A percentile compares a stretch with the other conserved stretches of the same genome.
phyloP scores from a whole-genome alignment of 2,113 vertebrate species.

The Cochlearius cochlearius region DNA sequence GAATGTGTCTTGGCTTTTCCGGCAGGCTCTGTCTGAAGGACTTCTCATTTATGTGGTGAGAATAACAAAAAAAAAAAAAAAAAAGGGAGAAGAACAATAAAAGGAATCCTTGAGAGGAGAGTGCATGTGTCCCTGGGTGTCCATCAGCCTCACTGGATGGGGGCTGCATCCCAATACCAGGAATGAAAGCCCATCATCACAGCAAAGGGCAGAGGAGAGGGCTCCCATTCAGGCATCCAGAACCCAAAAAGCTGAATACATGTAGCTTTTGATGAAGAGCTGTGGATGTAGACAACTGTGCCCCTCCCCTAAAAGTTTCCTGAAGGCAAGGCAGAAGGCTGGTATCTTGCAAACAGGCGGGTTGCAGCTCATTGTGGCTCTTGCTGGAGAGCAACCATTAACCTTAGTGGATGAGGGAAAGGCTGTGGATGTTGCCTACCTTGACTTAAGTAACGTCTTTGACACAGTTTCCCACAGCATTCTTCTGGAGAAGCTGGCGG shows the following conservation, averaged over 20 bases:
- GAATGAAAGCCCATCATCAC: background rate
- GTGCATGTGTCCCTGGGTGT: background rate
- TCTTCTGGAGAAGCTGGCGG: background rate
- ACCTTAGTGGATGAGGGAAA: background rate
- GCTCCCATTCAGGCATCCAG: background rate
- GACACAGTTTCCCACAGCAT: background rate
- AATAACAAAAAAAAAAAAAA: background rate
- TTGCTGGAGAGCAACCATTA: background rate
- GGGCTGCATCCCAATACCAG: background rate
- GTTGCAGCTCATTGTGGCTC: background rate
- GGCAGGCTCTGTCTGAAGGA: constrained; percentile 40
- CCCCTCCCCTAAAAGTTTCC: background rate
- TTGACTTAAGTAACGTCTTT: background rate
- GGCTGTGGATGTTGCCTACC: background rate
- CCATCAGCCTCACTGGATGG: background rate
- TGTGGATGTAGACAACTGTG: background rate
- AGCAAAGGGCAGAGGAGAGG: background rate
- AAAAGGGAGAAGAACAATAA: background rate
- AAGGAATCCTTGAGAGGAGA: constrained; percentile 13
- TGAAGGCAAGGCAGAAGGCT: background rate
- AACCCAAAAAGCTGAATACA: background rate
- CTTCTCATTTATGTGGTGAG: constrained; percentile 27
- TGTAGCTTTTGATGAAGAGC: background rate
- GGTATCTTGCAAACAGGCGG: background rate
- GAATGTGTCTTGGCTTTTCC: constrained; percentile 54